phyloP scores from a whole-genome alignment of 1,140 invertebrate genomes.

The Vanessa tameamea region DNA sequence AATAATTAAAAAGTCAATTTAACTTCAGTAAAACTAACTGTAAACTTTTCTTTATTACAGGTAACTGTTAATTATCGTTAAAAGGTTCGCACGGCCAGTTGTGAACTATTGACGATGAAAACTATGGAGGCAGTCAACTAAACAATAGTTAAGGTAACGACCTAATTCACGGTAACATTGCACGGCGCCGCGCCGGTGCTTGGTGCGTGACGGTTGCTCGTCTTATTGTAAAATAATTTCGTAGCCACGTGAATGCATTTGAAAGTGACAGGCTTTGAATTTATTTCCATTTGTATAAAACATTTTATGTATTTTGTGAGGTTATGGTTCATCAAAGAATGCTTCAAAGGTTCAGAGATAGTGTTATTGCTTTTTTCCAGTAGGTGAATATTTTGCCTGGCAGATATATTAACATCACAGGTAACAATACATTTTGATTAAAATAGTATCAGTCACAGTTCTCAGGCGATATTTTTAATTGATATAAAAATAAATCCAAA shows the following conservation, averaged over 20 bases:
- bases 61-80: constrained; percentile 22
- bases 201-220: not conserved
- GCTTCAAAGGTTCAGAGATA: too few relatives aligned
- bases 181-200: not conserved
- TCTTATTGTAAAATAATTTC: not conserved
- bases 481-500: too few relatives aligned
- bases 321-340: too few relatives aligned
- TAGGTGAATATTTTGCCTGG: too few relatives aligned
- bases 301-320: not conserved
- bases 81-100: constrained; percentile 6
- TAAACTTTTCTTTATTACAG: constrained; percentile 21
- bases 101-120: not conserved
- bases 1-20: not conserved
- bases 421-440: too few relatives aligned
- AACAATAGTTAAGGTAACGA: not conserved
- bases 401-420: too few relatives aligned
- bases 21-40: constrained; percentile 12
- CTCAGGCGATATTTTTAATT: too few relatives aligned
- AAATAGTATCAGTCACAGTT: too few relatives aligned
- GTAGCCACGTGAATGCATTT: not conserved
- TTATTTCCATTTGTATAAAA: not conserved
- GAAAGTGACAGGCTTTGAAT: not conserved
- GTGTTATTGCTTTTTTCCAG: too few relatives aligned
- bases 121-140: constrained; percentile 2
- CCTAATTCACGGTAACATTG: not conserved